Percentiles rank a stretch among this genome's conserved stretches.
Conservation (phyloP, 1,140 invertebrate genomes). For the Galleria mellonella region DNA sequence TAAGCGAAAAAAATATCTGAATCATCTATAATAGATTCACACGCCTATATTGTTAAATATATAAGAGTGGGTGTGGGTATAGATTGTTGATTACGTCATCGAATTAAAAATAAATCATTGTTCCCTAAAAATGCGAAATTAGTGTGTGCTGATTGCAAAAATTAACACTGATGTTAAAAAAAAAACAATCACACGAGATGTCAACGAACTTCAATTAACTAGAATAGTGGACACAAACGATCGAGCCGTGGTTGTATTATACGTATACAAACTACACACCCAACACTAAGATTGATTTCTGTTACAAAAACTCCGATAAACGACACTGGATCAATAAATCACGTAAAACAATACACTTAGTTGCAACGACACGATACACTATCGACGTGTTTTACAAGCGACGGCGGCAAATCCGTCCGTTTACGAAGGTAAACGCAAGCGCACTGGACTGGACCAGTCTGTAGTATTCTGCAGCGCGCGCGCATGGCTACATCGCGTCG, state of each 20-base stretch:
- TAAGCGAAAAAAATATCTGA: no score
- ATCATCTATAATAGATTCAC: no score
- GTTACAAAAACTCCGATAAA: no score
- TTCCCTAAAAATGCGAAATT: not conserved
- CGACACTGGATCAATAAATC: no score
- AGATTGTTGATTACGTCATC: slow-evolving; percentile 34
- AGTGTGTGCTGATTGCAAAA: no score
- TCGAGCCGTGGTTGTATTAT: no score
- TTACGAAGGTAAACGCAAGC: not conserved
- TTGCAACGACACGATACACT: no score
- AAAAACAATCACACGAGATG: slow-evolving; percentile 6
- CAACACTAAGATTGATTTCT: no score
- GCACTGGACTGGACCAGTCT: not conserved
- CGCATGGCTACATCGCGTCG: slow-evolving; percentile 30
- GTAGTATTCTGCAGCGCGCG: slow-evolving; percentile 12
- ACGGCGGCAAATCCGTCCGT: not conserved
- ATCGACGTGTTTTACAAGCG: no score
- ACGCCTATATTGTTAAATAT: not conserved
- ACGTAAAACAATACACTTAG: no score
- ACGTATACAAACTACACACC: no score
- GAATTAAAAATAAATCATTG: slow-evolving; percentile 4
- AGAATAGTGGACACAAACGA: no score
- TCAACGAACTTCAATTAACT: slow-evolving; percentile 21
- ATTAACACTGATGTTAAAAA: not conserved
- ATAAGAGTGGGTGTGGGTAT: slow-evolving; percentile 20